These are phyloP conservation scores for Heliopora coerulea DNA, from an alignment of 92 coral and sea anemone genomes.

Conservation along the genomic window DNA sequence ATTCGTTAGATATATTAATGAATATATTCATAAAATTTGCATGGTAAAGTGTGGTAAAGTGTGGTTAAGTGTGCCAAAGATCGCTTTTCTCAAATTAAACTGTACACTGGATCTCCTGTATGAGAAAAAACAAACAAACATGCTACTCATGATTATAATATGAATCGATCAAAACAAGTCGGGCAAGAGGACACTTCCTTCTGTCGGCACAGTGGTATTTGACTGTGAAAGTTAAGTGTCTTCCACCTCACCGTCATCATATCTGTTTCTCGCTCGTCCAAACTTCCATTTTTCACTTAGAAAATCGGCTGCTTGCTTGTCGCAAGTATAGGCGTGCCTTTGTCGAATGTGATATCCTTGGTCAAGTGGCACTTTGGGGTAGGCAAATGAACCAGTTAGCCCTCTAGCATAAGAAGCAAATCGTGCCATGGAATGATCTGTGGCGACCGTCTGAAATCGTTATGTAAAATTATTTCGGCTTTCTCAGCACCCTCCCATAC, in stretches of 20 bases:
- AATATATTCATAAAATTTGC: too few species aligned
- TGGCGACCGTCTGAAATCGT: not conserved
- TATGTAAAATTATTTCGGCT: not conserved
- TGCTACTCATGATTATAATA: not conserved
- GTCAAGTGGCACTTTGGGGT: not conserved
- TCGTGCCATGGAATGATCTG: constrained; percentile 2
- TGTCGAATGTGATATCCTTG: not conserved
- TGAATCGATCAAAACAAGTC: not conserved
- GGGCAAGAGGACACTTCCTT: constrained; percentile 1
- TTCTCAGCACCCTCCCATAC: not conserved
- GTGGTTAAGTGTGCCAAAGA: too few species aligned
- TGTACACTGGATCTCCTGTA: too few species aligned
- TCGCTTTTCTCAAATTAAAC: too few species aligned
- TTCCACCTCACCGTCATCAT: not conserved
- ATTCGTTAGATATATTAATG: too few species aligned
- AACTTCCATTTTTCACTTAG: not conserved
- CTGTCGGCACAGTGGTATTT: not conserved
- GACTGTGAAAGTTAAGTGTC: not conserved
- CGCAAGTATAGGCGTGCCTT: not conserved
- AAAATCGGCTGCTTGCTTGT: not conserved
- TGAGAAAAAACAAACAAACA: too few species aligned
- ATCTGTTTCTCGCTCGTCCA: not conserved
- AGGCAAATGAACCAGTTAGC: not conserved
- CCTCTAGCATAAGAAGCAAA: constrained; percentile 2
- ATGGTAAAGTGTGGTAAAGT: too few species aligned